Conservation (phyloP, 2,888 invertebrate species). For the Spodoptera exigua region DNA sequence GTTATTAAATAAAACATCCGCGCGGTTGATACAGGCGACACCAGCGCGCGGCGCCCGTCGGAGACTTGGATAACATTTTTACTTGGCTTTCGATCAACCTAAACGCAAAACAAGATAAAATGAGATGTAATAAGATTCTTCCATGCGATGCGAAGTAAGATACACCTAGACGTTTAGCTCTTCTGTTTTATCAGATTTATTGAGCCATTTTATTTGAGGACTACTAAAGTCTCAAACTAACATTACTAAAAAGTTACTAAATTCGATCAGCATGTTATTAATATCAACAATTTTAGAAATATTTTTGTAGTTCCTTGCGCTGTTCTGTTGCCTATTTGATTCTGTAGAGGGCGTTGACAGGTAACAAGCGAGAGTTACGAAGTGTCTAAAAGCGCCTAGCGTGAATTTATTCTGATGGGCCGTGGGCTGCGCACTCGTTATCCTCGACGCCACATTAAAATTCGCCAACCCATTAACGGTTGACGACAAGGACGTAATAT, state of each 20-base stretch:
- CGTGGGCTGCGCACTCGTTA: constrained; percentile 21
- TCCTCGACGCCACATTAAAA: constrained; percentile 61
- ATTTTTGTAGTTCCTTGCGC: background rate
- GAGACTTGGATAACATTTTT: constrained; percentile 37
- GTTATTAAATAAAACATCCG: constrained; percentile 71
- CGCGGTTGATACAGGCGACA: constrained; percentile 39
- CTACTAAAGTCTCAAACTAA: constrained; percentile 38
- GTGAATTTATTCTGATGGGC: constrained; percentile 56
- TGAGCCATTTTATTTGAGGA: constrained; percentile 46
- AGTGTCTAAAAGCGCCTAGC: constrained; percentile 47
- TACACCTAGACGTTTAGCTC: constrained; percentile 13
- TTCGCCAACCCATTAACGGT: constrained; percentile 66
- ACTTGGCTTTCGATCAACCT: constrained; percentile 39
- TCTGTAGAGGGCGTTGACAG: constrained; percentile 27
- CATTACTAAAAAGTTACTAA: constrained; percentile 23
- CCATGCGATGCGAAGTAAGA: constrained; percentile 17
- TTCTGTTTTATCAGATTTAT: constrained; percentile 45
- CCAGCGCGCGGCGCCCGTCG: background rate
- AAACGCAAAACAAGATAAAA: constrained; percentile 34
- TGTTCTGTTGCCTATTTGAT: constrained; percentile 23
- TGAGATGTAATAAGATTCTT: constrained; percentile 34
- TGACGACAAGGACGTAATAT: constrained; percentile 47
- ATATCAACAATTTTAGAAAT: background rate
- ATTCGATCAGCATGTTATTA: constrained; percentile 24
- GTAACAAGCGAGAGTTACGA: constrained; percentile 38